A percentile compares a stretch with the other conserved stretches of the same genome.
Conservation (phyloP, 2,888 invertebrate genomes). For the Dryomyza anilis region DNA sequence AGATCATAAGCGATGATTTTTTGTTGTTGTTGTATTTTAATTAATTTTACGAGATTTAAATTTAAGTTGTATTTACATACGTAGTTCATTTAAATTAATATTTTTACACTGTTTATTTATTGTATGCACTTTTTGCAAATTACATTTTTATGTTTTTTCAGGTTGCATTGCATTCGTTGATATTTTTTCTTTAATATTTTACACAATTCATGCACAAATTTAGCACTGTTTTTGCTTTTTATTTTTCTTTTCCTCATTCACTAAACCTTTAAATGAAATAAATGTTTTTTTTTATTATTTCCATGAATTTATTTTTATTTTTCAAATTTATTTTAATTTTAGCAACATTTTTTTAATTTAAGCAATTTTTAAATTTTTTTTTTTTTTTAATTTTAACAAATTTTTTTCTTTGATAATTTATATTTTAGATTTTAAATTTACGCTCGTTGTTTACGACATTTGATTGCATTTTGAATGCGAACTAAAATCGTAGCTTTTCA, state of each 20-base stretch:
- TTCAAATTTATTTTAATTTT: background rate
- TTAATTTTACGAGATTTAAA: background rate
- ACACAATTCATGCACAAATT: background rate
- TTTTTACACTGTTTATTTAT: background rate
- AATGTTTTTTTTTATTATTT: background rate
- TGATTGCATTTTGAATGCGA: background rate
- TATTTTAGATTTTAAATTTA: background rate
- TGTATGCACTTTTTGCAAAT: background rate
- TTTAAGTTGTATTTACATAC: background rate
- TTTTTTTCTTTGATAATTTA: background rate
- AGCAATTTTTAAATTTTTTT: slow-evolving; percentile 1
- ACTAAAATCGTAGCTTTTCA: slow-evolving; percentile 4
- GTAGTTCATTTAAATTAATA: background rate
- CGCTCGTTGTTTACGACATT: background rate
- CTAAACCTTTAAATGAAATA: background rate
- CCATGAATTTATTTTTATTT: background rate
- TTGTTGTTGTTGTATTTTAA: slow-evolving; percentile 6
- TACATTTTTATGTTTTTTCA: slow-evolving; percentile 3
- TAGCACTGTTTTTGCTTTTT: background rate
- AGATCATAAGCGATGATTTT: slow-evolving; percentile 2
- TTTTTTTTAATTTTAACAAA: background rate
- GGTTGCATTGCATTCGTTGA: background rate
- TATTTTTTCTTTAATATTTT: background rate
- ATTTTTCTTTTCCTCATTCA: background rate
- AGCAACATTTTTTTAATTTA: background rate